phyloP scores from a whole-genome alignment of 2,113 vertebrate species.

The Mobula hypostoma region DNA sequence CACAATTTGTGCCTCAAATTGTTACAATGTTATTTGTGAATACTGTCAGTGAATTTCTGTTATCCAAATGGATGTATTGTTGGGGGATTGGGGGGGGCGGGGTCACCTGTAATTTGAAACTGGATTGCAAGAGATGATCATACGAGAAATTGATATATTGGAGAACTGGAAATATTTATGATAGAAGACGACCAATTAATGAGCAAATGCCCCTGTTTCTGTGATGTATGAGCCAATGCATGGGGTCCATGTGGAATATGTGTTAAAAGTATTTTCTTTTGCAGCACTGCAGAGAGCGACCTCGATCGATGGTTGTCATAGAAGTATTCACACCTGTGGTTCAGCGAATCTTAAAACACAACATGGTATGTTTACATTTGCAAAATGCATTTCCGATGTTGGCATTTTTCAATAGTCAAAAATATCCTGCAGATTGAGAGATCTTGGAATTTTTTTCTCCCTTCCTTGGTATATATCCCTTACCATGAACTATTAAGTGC shows the following conservation, averaged over 20 bases:
- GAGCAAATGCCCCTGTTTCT: not conserved
- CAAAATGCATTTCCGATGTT: not conserved
- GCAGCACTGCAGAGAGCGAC: constrained; percentile 95
- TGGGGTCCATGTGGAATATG: not conserved
- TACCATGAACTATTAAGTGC: not conserved
- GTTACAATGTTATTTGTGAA: too few relatives aligned
- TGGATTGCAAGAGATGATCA: not conserved
- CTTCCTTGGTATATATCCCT: not conserved
- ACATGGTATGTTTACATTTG: constrained; percentile 74
- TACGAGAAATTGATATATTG: not conserved
- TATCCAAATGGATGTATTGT: too few relatives aligned
- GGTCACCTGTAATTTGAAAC: not conserved
- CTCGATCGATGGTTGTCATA: constrained; percentile 95
- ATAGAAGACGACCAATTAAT: not conserved
- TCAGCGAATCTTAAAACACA: constrained; percentile 98
- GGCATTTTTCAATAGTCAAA: not conserved
- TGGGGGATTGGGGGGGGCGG: too few relatives aligned
- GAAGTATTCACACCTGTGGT: constrained; percentile 98
- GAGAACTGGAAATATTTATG: not conserved
- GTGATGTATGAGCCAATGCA: not conserved
- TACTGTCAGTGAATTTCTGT: too few relatives aligned
- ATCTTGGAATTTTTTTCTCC: not conserved
- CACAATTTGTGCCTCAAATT: too few relatives aligned
- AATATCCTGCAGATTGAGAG: not conserved
- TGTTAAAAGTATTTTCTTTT: not conserved